A percentile compares a stretch with the other conserved stretches of the same genome.
Conservation (phyloP, 2,888 invertebrate species). For the Pelosia muscerda region DNA sequence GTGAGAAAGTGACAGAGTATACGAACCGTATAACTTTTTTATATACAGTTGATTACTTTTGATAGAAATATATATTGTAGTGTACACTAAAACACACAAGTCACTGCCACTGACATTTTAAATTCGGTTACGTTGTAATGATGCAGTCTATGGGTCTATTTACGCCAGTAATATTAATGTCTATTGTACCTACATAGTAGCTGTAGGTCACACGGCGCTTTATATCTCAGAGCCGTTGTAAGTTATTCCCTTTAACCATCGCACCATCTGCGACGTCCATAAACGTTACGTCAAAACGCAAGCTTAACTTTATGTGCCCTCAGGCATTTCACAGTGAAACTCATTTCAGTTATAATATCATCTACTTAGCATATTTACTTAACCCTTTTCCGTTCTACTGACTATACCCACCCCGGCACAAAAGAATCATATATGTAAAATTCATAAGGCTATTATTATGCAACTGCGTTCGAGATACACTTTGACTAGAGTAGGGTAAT, state of each 20-base stretch:
- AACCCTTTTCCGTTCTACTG: conserved; percentile 51
- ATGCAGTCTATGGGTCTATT: too few species aligned
- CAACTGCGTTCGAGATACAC: conserved; percentile 50
- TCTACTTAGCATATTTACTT: conserved; percentile 62
- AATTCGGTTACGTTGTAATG: too few species aligned
- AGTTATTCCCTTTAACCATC: conserved; percentile 5
- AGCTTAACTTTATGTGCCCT: conserved; percentile 28
- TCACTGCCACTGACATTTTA: too few species aligned
- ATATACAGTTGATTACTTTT: too few species aligned
- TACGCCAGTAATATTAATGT: too few species aligned
- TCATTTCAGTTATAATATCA: conserved; percentile 49
- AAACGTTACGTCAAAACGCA: conserved; percentile 14
- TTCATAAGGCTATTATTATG: conserved; percentile 64
- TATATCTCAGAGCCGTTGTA: not conserved
- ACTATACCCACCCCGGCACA: conserved; percentile 42
- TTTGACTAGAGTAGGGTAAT: conserved; percentile 42
- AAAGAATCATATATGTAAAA: conserved; percentile 63
- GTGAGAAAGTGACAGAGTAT: too few species aligned
- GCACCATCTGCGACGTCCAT: not conserved
- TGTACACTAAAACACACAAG: too few species aligned
- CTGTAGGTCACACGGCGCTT: not conserved
- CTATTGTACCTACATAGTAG: too few species aligned
- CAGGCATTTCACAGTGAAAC: conserved; percentile 37
- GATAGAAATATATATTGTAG: too few species aligned
- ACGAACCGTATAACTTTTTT: too few species aligned